A percentile compares a stretch with the other conserved stretches of the same genome.
These are phyloP conservation scores for Hormiphora californensis DNA, from an alignment of 37 sponge, comb jelly and placozoan species.

Conservation along the genomic window DNA sequence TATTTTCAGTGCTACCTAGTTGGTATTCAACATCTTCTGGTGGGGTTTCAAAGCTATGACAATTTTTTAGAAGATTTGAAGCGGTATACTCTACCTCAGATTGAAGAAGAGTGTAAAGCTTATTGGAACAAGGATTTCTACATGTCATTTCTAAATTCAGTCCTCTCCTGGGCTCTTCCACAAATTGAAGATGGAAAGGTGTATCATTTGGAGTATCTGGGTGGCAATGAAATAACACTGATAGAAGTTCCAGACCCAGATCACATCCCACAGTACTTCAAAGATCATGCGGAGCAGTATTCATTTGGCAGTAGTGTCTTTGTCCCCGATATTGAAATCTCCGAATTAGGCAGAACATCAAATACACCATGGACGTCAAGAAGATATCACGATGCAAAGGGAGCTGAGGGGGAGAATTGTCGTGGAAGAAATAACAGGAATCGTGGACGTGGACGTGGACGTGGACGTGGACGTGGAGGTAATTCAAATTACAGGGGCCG, in stretches of 20 bases:
- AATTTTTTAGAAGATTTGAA: not conserved
- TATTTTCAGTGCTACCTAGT: conserved; percentile 12
- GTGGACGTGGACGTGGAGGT: not conserved
- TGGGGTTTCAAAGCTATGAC: not conserved
- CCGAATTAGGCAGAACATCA: too few species aligned
- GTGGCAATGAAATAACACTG: conserved; percentile 6
- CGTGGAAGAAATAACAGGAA: too few species aligned
- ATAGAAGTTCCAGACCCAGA: not conserved
- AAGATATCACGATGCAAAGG: too few species aligned
- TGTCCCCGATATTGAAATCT: too few species aligned
- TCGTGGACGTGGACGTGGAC: too few species aligned
- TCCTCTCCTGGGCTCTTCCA: not conserved
- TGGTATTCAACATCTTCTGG: not conserved
- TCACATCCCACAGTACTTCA: conserved; percentile 9
- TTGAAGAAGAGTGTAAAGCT: not conserved
- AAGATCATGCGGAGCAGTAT: not conserved
- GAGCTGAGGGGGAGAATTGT: too few species aligned
- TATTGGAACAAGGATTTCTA: not conserved
- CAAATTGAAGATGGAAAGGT: not conserved
- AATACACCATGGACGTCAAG: too few species aligned
- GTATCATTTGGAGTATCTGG: not conserved
- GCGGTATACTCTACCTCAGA: not conserved
- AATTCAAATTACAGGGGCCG: not conserved
- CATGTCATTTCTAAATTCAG: not conserved
- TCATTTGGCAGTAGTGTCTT: too few species aligned